Percentiles rank a stretch among this genome's conserved stretches.
These are phyloP conservation scores for Epizoanthus stellaris DNA, from an alignment of 92 coral and sea anemone genomes.

Conservation along the genomic window DNA sequence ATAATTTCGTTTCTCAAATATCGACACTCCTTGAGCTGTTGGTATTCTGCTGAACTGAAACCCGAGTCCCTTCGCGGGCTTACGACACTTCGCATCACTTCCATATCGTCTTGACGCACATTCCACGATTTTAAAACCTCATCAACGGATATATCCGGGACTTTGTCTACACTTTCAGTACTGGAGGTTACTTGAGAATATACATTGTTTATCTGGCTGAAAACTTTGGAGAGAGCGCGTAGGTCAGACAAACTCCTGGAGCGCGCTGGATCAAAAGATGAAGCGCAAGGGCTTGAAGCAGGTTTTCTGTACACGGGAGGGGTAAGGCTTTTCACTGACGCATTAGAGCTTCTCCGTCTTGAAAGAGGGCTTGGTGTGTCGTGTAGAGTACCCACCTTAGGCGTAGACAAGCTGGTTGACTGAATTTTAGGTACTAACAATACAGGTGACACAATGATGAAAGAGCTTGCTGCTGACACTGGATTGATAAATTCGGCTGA, in stretches of 20 bases:
- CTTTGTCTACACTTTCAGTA: background rate
- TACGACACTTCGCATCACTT: background rate
- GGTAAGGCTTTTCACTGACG: background rate
- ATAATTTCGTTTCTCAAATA: too few relatives aligned
- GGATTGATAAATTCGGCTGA: too few relatives aligned
- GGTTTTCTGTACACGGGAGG: background rate
- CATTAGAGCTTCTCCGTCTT: too few relatives aligned
- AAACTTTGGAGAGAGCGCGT: background rate
- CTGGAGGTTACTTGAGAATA: background rate
- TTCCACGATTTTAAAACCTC: conserved; percentile 21
- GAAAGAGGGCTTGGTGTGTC: too few relatives aligned
- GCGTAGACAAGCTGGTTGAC: too few relatives aligned
- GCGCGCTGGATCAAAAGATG: background rate
- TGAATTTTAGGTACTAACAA: too few relatives aligned
- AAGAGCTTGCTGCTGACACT: too few relatives aligned
- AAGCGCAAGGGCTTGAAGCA: too few relatives aligned
- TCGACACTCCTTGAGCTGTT: too few relatives aligned
- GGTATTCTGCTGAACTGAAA: too few relatives aligned
- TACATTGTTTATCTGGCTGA: background rate
- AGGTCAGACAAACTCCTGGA: conserved; percentile 9
- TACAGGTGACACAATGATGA: too few relatives aligned
- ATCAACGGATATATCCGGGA: background rate
- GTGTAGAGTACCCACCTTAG: too few relatives aligned
- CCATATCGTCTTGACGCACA: background rate
- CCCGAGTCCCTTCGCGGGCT: conserved; percentile 8